Conservation (phyloP, 2,113 vertebrate species). For the Heptranchias perlo region DNA sequence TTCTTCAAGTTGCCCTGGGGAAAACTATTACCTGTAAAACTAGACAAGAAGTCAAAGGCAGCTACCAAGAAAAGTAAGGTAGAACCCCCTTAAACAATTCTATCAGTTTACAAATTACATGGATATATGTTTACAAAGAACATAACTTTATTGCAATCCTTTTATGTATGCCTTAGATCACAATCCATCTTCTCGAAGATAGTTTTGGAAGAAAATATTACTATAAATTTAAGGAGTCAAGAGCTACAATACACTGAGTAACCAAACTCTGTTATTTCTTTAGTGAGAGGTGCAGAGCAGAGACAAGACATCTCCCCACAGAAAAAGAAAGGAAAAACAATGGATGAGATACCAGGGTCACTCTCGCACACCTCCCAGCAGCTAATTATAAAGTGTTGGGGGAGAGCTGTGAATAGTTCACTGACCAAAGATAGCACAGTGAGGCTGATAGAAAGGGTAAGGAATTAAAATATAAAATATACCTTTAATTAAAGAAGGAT, state of each 20-base stretch:
- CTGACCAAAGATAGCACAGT: not conserved
- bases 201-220: not conserved
- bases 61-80: not conserved
- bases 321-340: not conserved
- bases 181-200: not conserved
- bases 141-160: not conserved
- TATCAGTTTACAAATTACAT: not conserved
- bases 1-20: not conserved
- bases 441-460: not conserved
- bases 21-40: not conserved
- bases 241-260: not conserved
- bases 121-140: not conserved
- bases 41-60: not conserved
- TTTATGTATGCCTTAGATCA: not conserved
- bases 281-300: not conserved
- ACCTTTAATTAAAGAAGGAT: not conserved
- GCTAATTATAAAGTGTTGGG: not conserved
- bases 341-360: not conserved
- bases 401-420: not conserved
- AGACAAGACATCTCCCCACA: not conserved
- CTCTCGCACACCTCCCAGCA: not conserved
- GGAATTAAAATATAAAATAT: not conserved
- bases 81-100: not conserved
- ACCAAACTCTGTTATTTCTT: not conserved
- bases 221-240: not conserved